Evolutionary conservation across 2,113 vertebrate genomes (phyloP).

Genomic region (Camelus bactrianus): DNA sequence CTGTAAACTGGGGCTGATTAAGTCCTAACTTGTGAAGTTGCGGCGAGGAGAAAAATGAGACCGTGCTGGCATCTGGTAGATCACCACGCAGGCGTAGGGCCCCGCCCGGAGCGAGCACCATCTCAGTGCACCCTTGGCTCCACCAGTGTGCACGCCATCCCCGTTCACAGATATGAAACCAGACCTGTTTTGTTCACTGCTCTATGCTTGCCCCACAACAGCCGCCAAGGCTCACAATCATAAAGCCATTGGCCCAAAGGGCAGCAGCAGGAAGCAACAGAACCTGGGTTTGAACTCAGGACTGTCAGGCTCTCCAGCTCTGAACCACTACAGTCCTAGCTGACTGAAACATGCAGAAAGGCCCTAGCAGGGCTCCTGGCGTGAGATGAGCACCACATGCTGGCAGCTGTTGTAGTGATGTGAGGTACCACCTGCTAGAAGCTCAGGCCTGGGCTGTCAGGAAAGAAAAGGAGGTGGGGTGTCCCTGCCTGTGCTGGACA

Average conservation of each 20-base stretch:
- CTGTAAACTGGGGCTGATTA: background rate
- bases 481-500: fast-evolving
- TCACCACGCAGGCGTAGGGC: fast-evolving
- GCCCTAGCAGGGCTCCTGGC: background rate
- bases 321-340: fast-evolving
- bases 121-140: fast-evolving
- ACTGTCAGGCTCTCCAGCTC: fast-evolving
- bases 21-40: background rate
- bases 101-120: fast-evolving
- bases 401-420: fast-evolving
- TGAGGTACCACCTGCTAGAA: background rate
- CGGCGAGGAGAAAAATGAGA: background rate
- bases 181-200: fast-evolving
- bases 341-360: fast-evolving
- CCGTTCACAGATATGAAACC: background rate
- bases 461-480: background rate
- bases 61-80: fast-evolving
- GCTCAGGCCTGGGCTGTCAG: background rate
- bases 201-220: fast-evolving
- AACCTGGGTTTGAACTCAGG: background rate
- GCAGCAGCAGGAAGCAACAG: fast-evolving
- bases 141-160: background rate
- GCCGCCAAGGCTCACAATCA: background rate
- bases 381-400: fast-evolving
- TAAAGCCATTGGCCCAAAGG: fast-evolving